Conservation (phyloP, 2,797 vertebrate genomes). For the Anabacerthia variegaticeps region DNA sequence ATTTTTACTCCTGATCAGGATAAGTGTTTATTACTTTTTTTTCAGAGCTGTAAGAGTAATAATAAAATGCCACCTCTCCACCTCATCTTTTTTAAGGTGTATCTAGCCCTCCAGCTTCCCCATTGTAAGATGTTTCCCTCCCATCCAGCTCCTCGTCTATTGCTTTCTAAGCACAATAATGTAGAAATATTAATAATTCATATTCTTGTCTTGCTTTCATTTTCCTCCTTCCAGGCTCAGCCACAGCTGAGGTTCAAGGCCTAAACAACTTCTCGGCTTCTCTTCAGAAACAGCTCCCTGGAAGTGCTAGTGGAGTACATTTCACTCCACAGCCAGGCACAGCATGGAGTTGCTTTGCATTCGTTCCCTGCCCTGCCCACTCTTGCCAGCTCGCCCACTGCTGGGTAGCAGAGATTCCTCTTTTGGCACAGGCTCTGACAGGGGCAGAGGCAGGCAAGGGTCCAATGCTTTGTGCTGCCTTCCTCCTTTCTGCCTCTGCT, state of each 20-base stretch:
- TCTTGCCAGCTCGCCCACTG: fast-evolving
- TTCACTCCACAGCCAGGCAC: not conserved
- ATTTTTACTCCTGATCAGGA: not conserved
- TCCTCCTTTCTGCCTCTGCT: not conserved
- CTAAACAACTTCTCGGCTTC: not conserved
- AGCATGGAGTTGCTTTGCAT: not conserved
- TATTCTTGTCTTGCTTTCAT: conserved; percentile 13
- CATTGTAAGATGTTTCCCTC: not conserved
- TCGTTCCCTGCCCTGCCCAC: not conserved
- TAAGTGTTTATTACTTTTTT: not conserved
- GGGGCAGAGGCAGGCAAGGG: not conserved
- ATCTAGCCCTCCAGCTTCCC: not conserved
- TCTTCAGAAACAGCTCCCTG: fast-evolving
- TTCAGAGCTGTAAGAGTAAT: not conserved
- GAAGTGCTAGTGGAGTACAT: not conserved
- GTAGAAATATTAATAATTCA: conserved; percentile 52
- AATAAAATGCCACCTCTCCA: not conserved
- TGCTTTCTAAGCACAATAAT: conserved; percentile 30
- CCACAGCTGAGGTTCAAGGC: not conserved
- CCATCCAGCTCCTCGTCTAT: not conserved
- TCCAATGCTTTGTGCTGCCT: fast-evolving
- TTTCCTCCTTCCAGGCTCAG: conserved; percentile 19
- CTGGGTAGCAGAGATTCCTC: fast-evolving
- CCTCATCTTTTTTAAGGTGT: not conserved
- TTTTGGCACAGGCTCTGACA: not conserved